Evolutionary conservation across 2,113 vertebrate genomes (phyloP).

Genomic region (Mastomys coucha): DNA sequence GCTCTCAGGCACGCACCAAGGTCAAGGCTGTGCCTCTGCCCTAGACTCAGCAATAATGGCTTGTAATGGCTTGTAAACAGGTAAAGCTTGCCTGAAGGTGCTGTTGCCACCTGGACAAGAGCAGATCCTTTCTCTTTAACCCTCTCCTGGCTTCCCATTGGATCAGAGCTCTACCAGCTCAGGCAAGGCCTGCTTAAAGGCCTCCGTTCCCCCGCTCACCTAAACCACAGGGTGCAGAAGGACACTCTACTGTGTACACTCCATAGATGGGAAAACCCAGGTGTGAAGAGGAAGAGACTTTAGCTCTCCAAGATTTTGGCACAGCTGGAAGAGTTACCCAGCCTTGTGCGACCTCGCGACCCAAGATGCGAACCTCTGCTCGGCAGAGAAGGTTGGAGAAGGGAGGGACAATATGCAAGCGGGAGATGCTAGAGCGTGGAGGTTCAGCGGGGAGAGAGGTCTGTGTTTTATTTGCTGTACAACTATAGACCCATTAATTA

Average conservation of each 20-base stretch:
- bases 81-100: conserved; percentile 61
- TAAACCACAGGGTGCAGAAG: background rate
- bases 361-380: background rate
- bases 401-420: too few species aligned
- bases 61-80: conserved; percentile 82
- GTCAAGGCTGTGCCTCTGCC: conserved; percentile 73
- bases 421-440: background rate
- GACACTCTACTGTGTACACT: background rate
- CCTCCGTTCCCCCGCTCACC: background rate
- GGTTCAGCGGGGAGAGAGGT: background rate
- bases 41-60: conserved; percentile 77
- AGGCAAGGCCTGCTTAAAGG: background rate
- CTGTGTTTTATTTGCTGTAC: conserved; percentile 5
- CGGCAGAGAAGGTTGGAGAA: background rate
- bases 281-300: background rate
- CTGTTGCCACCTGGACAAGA: background rate
- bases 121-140: conserved; percentile 64
- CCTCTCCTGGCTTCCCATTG: conserved; percentile 41
- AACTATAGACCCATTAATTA: background rate
- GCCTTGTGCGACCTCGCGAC: background rate
- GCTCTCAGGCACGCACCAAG: conserved; percentile 77
- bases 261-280: background rate
- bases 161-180: background rate
- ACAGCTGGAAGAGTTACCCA: background rate
- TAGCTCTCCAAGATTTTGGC: background rate